Base-by-base conservation (phyloP, 2,113 vertebrate species). In the Embiotoca jacksoni region DNA sequence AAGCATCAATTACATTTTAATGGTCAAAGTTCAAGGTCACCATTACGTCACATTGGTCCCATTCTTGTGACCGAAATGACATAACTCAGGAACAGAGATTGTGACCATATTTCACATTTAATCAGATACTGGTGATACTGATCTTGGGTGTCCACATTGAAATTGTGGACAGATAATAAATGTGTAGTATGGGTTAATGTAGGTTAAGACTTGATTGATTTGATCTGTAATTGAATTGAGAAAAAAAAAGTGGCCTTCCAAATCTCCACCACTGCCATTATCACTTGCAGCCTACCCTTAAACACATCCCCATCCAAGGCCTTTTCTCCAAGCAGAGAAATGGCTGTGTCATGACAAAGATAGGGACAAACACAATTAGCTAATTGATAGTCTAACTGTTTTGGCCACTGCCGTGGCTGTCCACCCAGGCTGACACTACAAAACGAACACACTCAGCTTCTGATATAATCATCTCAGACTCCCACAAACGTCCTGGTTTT, bases 281-380 rank as follows among this genome's bases (percentile, higher is more conserved):
- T 33, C n/a, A 4, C 15, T 23, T 36, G 57, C 58, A n/a, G 71
- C 36, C 70, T 41, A 44, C 59, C 50, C 53, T 65, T 16, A 41
- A 72, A 83, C 50, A 47, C 60, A 67, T 37, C 14, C 5, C 37
- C 64, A 33, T 75, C 64, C 75, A 64, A 68, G 58, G 35, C 56
- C 23, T 44, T 49, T 35, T 66, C n/a, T 65, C 47, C 36, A 8
- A 47, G 36, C 66, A 53, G 36, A 75, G 57, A 81, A 90, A 83
- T 4, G 44, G 78, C 83, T 84, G 73, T 77, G 82, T 82, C 85
- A 89, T 85, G 87, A 84, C 65, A 58, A 69, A 81, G 86, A 72
- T 49, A 64, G 63, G 86, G 81, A 88, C 81, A 78, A 72, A 86
- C 79, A 75, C 91, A 77, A 82, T 93, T 90, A 89, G 88, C 75